Conservation (phyloP, 1,140 invertebrate genomes). For the Acromyrmex echinatior region DNA sequence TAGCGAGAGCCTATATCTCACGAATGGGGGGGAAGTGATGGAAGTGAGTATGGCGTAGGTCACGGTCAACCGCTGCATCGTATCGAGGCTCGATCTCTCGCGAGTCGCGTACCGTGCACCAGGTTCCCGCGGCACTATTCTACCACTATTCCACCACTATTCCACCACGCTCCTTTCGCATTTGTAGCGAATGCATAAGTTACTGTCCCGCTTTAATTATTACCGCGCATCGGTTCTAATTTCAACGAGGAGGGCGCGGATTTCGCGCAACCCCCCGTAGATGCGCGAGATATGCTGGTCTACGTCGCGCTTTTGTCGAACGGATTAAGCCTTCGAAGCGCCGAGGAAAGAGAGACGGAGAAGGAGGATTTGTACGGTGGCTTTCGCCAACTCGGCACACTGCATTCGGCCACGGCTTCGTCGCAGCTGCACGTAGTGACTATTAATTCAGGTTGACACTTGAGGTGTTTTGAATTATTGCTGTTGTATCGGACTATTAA, state of each 20-base stretch:
- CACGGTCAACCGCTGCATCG: conserved; percentile 72
- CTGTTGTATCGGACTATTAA: conserved; percentile 72
- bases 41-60: conserved; percentile 67
- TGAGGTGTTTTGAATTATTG: conserved; percentile 75
- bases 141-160: conserved; percentile 4
- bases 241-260: conserved; percentile 32
- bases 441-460: conserved; percentile 76
- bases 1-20: conserved; percentile 52
- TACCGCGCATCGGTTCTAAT: conserved; percentile 53
- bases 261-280: background rate
- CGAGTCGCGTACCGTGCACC: conserved; percentile 37
- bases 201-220: conserved; percentile 62
- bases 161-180: conserved; percentile 31
- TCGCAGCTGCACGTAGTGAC: conserved; percentile 57
- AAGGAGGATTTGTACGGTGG: conserved; percentile 52
- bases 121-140: conserved; percentile 56
- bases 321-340: conserved; percentile 59
- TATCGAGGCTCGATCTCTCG: conserved; percentile 67
- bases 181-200: conserved; percentile 43
- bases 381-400: conserved; percentile 34
- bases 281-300: background rate
- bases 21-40: conserved; percentile 8
- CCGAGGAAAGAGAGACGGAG: background rate
- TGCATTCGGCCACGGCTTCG: conserved; percentile 49
- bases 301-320: conserved; percentile 66